A percentile compares a stretch with the other conserved stretches of the same genome.
phyloP scores from a whole-genome alignment of 2,888 invertebrate species.

The Spisula subtruncata region DNA sequence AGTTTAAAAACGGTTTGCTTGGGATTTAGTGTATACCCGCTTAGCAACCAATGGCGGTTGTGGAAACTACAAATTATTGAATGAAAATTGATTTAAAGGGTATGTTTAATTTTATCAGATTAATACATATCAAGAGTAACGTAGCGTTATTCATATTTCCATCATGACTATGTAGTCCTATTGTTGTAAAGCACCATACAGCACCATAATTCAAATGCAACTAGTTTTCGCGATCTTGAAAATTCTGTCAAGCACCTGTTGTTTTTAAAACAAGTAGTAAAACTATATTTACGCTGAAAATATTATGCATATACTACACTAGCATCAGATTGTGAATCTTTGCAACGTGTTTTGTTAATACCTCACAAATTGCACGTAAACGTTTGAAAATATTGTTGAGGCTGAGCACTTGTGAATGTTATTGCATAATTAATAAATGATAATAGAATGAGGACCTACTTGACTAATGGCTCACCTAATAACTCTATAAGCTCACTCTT shows the following conservation, averaged over 20 bases:
- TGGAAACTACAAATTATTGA: slow-evolving; percentile 55
- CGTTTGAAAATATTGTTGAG: no score
- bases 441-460: no score
- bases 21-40: slow-evolving; percentile 61
- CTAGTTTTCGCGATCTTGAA: slow-evolving; percentile 9
- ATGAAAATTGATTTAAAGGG: not conserved
- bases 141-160: not conserved
- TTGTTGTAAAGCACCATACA: not conserved
- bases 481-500: no score
- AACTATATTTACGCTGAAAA: no score
- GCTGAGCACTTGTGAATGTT: no score
- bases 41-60: slow-evolving; percentile 79
- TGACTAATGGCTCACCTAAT: no score
- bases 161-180: not conserved
- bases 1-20: not conserved
- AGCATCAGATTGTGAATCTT: no score
- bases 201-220: not conserved
- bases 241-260: slow-evolving; percentile 20
- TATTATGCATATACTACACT: no score
- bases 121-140: not conserved
- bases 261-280: not conserved
- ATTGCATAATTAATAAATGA: no score
- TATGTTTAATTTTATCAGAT: not conserved
- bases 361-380: no score
- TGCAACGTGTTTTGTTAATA: no score